These are phyloP conservation scores for Hydrotaea diabolus DNA, from an alignment of 2,888 invertebrate species.

Conservation along the genomic window DNA sequence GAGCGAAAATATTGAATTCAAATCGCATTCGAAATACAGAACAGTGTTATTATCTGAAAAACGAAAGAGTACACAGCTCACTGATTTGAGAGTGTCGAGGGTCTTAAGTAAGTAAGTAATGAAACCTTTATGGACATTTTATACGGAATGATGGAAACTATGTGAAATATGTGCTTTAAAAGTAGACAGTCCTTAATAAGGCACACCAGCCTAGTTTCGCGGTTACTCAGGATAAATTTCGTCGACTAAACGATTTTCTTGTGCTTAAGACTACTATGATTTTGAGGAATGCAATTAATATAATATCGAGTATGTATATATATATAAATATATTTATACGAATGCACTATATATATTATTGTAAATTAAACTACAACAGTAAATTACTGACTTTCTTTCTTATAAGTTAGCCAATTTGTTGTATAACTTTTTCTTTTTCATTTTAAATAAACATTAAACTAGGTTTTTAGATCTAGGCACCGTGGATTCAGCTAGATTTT, in stretches of 20 bases:
- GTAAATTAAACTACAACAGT: neutral
- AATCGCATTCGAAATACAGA: no score
- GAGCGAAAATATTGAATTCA: no score
- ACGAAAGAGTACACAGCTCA: no score
- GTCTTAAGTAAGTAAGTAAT: no score
- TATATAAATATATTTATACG: neutral
- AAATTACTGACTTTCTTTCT: conserved; percentile 74
- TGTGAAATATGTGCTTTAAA: conserved; percentile 41
- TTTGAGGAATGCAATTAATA: neutral
- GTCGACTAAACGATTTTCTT: conserved; percentile 7
- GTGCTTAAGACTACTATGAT: neutral
- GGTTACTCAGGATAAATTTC: no score
- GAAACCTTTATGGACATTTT: conserved; percentile 35
- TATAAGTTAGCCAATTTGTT: conserved; percentile 31
- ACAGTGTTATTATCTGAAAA: no score
- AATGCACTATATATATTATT: neutral
- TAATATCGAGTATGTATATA: neutral
- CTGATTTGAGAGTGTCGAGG: no score
- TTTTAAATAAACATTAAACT: conserved; percentile 2
- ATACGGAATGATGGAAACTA: conserved; percentile 74
- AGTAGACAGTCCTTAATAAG: neutral
- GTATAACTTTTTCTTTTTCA: conserved; percentile 12
- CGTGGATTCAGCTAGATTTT: neutral
- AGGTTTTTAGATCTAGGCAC: no score
- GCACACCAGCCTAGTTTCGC: neutral